These are phyloP conservation scores for Pampusana beccarii DNA, from an alignment of 2,113 vertebrate species.

Conservation along the genomic window DNA sequence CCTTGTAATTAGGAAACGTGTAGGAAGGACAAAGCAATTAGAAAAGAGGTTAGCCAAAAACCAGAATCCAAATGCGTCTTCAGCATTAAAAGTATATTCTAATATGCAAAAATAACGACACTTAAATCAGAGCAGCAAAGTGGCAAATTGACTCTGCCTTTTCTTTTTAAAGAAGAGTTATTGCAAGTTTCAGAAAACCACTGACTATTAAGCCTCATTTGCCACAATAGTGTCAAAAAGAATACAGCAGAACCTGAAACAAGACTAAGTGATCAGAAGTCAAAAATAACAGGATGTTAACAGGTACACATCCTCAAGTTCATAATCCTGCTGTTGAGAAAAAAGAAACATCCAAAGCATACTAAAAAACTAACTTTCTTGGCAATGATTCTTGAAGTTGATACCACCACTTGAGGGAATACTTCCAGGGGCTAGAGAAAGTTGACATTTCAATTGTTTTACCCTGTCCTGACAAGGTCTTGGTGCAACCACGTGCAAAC, in stretches of 20 bases:
- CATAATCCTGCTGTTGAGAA: neutral
- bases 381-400: neutral
- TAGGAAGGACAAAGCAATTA: neutral
- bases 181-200: neutral
- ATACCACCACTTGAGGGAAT: neutral
- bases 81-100: neutral
- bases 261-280: neutral
- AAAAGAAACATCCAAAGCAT: neutral
- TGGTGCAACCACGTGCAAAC: neutral
- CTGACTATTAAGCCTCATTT: neutral
- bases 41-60: neutral
- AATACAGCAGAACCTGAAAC: neutral
- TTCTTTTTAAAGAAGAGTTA: neutral
- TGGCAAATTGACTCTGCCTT: neutral
- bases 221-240: neutral
- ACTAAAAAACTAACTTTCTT: neutral
- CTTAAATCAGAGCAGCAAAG: neutral
- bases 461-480: neutral
- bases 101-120: neutral
- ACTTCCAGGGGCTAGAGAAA: neutral
- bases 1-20: neutral
- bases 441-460: neutral
- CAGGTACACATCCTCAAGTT: neutral
- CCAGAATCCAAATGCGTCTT: neutral
- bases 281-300: neutral